A percentile compares a stretch with the other conserved stretches of the same genome.
Conservation (phyloP, 2,113 vertebrate species). For the Diphyllodes magnificus region DNA sequence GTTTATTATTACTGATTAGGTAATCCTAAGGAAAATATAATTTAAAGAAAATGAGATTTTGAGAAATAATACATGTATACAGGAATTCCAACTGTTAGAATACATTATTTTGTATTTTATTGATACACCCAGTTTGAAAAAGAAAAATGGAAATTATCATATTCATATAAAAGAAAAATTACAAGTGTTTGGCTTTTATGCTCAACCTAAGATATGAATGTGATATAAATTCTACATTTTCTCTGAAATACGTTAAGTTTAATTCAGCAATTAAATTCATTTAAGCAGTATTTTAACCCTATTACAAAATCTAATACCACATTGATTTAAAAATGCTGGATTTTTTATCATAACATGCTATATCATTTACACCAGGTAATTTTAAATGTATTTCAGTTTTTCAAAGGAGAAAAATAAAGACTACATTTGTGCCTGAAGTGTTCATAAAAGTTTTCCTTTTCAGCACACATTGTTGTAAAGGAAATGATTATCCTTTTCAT, state of each 20-base stretch:
- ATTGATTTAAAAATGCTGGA: background rate
- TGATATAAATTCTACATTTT: background rate
- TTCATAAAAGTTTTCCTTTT: background rate
- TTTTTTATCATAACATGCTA: background rate
- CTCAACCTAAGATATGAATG: background rate
- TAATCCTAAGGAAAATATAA: background rate
- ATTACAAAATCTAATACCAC: background rate
- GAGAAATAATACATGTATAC: background rate
- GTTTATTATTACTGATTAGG: background rate
- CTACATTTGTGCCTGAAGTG: background rate
- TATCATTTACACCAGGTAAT: background rate
- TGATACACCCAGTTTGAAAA: background rate
- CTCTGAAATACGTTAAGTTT: background rate
- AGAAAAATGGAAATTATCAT: background rate
- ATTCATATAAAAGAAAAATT: background rate
- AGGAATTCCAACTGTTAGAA: background rate
- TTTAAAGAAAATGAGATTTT: background rate
- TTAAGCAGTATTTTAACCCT: conserved; percentile 8
- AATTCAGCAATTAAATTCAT: background rate
- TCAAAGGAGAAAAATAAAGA: background rate
- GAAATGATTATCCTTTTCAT: background rate
- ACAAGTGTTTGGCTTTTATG: background rate
- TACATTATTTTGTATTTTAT: background rate
- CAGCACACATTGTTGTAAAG: background rate
- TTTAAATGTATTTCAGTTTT: background rate